phyloP scores from a whole-genome alignment of 2,888 invertebrate species.

The Epinotia nisella region DNA sequence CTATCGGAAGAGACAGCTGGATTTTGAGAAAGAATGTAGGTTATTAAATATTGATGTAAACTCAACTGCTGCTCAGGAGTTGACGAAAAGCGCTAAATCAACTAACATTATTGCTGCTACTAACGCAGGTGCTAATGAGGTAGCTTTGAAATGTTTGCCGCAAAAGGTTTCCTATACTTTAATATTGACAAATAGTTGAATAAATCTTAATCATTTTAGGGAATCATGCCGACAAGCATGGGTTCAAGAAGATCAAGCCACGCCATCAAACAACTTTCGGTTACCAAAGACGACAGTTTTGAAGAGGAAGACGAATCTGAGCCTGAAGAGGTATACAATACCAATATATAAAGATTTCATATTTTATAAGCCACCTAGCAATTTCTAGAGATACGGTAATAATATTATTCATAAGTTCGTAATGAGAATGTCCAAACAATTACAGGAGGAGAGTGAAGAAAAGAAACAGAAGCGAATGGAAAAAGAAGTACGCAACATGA shows the following conservation, averaged over 20 bases:
- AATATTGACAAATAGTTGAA: neutral
- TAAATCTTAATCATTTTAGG: constrained; percentile 61
- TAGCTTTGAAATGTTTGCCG: constrained; percentile 16
- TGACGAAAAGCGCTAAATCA: constrained; percentile 63
- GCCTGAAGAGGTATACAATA: constrained; percentile 73
- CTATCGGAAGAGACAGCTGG: constrained; percentile 77
- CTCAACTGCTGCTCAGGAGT: constrained; percentile 70
- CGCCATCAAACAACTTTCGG: constrained; percentile 78
- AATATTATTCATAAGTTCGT: neutral
- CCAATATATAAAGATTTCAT: neutral
- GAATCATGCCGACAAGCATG: constrained; percentile 75
- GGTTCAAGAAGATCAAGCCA: constrained; percentile 82
- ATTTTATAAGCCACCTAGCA: neutral
- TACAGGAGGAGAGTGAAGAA: constrained; percentile 84
- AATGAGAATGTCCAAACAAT: constrained; percentile 26
- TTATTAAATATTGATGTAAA: constrained; percentile 74
- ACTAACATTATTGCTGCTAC: constrained; percentile 65
- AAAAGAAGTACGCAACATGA: constrained; percentile 86
- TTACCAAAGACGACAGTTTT: constrained; percentile 82
- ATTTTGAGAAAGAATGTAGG: constrained; percentile 80
- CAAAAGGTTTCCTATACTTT: neutral
- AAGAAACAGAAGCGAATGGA: constrained; percentile 86
- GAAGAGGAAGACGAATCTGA: constrained; percentile 84
- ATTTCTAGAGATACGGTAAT: neutral
- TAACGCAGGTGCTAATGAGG: constrained; percentile 63